These are phyloP conservation scores for Poeciliopsis turrubarensis DNA, from an alignment of 2,113 vertebrate genomes.

Conservation along the genomic window DNA sequence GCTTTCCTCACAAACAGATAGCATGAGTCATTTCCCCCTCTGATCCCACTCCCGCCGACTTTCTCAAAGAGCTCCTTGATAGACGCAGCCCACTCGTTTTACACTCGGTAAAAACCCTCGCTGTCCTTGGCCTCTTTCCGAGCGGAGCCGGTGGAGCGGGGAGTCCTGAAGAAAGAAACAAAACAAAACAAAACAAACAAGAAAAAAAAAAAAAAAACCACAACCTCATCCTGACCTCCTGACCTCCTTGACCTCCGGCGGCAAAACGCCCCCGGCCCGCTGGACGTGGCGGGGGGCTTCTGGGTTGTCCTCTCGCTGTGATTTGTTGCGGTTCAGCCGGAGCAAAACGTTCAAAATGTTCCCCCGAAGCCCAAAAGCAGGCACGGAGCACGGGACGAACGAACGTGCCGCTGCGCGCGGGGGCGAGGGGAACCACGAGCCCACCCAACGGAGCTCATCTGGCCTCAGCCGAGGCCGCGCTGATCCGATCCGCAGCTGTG, in stretches of 20 bases:
- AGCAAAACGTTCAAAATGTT: constrained; percentile 13
- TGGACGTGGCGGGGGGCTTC: constrained; percentile 26
- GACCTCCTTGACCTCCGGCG: constrained; percentile 42
- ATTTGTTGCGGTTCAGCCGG: constrained; percentile 46
- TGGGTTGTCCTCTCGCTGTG: constrained; percentile 43
- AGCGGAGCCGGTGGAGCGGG: constrained; percentile 19
- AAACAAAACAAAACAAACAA: constrained; percentile 1
- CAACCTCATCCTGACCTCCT: constrained; percentile 18
- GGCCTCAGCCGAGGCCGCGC: too few species aligned
- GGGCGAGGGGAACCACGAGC: not conserved
- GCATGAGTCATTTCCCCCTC: constrained; percentile 56
- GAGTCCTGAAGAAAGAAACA: constrained; percentile 17
- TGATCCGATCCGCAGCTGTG: not conserved
- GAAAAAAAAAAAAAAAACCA: not conserved
- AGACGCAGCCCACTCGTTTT: constrained; percentile 51
- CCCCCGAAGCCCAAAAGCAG: constrained; percentile 1
- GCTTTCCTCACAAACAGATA: constrained; percentile 43
- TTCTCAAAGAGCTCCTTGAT: constrained; percentile 67
- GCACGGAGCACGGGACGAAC: not conserved
- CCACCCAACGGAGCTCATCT: not conserved
- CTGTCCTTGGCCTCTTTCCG: constrained; percentile 56
- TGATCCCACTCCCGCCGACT: constrained; percentile 56
- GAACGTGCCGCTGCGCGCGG: not conserved
- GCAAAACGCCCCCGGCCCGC: constrained; percentile 32
- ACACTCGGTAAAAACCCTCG: constrained; percentile 54